Base-by-base conservation (phyloP, 2,797 vertebrate genomes). In the Esox masquinongy region DNA sequence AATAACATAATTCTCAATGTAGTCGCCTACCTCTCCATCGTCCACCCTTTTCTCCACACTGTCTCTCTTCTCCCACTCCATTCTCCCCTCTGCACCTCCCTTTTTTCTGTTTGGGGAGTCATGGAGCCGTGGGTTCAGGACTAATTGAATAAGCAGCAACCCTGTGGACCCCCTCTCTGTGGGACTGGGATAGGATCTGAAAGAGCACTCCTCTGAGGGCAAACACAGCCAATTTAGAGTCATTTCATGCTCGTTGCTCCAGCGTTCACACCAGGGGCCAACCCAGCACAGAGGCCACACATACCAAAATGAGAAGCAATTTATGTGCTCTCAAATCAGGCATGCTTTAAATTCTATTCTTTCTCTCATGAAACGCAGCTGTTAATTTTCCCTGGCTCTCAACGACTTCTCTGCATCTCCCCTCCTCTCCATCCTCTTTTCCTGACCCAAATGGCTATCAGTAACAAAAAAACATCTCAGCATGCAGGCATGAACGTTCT, bases 121-220 rank as follows among this genome's bases (percentile, higher is more conserved):
- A 12, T 88, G 80, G 84, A 90, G 82, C 88, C 83, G 50, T 56
- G 82, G 81, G 79, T 91, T 87, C 83, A 26, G 75, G 82, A 89
- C 90, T 92, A 94, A 93, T 92, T 92, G 89, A 94, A 94, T 91
- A 93, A 93, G 89, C 92, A 91, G 84, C 80, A 86, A 93, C 92
- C 92, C 84, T 87, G 89, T 77, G 83, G 90, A 91, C 87, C 19
- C 79, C 88, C 90, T 94, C 93, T 92, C 93, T 74, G 81, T 89
- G 93, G 92, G 92, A 93, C 88, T 88, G 84, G 92, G 93, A 93
- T 93, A 92, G 90, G 88, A 93, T 93, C 93, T 91, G 82, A 90
- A 88, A 90, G 86, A 88, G 79, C 76, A 68, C 86, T 92, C 92
- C 88, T 90, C 86, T 61, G 89, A 93, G 91, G 87, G 88, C 87